Evolutionary conservation across 2,113 vertebrate species (phyloP).

Genomic region (Triplophysa tibetana): DNA sequence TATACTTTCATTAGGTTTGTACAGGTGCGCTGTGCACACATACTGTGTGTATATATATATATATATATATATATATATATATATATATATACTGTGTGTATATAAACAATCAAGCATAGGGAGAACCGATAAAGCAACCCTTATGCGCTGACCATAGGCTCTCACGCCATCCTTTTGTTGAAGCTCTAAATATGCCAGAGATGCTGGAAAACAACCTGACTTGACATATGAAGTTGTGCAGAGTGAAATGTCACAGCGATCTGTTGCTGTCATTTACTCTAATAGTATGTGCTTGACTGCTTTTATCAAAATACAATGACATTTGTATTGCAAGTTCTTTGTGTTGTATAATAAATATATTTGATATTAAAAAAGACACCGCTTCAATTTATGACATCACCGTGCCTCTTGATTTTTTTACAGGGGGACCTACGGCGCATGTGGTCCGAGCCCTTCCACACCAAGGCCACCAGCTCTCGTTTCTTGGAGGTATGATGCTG

Average conservation of each 20-base stretch:
- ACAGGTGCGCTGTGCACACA: too few relatives aligned
- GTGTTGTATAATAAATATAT: too few relatives aligned
- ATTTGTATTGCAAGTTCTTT: neutral
- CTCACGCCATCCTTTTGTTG: too few relatives aligned
- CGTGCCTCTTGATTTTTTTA: slow-evolving; percentile 28
- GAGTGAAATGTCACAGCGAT: neutral
- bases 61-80: too few relatives aligned
- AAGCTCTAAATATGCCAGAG: neutral
- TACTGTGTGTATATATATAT: too few relatives aligned
- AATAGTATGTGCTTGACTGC: neutral
- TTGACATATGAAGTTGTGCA: neutral
- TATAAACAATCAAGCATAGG: too few relatives aligned
- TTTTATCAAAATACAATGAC: neutral
- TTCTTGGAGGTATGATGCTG: slow-evolving; percentile 99
- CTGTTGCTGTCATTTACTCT: neutral
- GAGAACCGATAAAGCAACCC: too few relatives aligned
- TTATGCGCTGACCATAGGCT: too few relatives aligned
- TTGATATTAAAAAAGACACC: too few relatives aligned
- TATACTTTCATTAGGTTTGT: too few relatives aligned
- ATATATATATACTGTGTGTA: too few relatives aligned
- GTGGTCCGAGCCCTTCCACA: slow-evolving; percentile 99
- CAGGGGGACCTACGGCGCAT: slow-evolving; percentile 97
- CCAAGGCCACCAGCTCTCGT: slow-evolving; percentile 93
- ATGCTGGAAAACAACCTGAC: neutral
- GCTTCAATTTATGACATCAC: neutral